Evolutionary conservation across 2,888 invertebrate genomes (phyloP).

Genomic region (Mythimna pallens): DNA sequence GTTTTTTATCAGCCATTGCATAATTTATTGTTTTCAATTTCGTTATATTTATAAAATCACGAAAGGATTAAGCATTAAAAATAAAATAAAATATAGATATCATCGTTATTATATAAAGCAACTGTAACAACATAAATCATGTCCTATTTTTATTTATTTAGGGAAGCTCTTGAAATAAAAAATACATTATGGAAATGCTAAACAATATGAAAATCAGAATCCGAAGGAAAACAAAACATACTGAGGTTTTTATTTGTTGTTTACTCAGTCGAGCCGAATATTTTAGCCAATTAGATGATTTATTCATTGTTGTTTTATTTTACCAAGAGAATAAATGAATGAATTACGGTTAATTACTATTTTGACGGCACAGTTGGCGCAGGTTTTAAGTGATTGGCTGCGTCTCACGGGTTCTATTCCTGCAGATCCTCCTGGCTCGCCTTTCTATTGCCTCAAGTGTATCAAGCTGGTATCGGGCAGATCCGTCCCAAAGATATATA

Average conservation of each 20-base stretch:
- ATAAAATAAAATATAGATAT: not conserved
- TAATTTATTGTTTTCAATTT: too few species aligned
- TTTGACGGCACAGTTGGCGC: too few species aligned
- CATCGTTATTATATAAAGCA: not conserved
- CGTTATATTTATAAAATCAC: not conserved
- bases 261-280: slow-evolving; percentile 29
- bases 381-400: too few species aligned
- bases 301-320: slow-evolving; percentile 45
- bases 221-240: slow-evolving; percentile 26
- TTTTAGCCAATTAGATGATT: slow-evolving; percentile 37
- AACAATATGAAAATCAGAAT: slow-evolving; percentile 31
- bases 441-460: too few species aligned
- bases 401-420: too few species aligned
- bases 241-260: slow-evolving; percentile 36
- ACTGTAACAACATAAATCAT: not conserved
- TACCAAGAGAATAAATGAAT: slow-evolving; percentile 9
- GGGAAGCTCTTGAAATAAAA: slow-evolving; percentile 1
- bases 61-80: not conserved
- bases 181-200: slow-evolving; percentile 15
- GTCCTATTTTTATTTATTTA: not conserved
- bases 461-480: too few species aligned
- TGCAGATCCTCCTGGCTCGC: too few species aligned
- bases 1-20: not conserved
- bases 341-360: not conserved
- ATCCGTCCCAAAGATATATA: too few species aligned